phyloP scores from a whole-genome alignment of 2,113 vertebrate species.

The Platycercus adscitus region DNA sequence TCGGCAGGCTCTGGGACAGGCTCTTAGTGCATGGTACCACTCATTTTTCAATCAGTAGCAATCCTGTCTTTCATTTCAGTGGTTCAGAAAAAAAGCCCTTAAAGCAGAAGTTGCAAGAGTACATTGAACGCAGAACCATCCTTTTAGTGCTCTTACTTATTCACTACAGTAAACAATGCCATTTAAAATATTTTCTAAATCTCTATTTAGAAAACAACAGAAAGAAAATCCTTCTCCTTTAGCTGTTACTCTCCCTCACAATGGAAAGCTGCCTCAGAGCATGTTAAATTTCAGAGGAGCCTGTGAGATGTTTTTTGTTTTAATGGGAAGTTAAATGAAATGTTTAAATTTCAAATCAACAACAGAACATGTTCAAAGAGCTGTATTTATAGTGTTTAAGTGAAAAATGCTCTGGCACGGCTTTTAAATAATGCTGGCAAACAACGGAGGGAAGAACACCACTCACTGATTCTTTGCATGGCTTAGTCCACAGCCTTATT shows the following conservation, averaged over 20 bases:
- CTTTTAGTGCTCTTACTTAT: constrained; percentile 22
- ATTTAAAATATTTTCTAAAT: constrained; percentile 59
- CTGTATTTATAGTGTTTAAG: constrained; percentile 58
- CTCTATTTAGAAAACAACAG: not conserved
- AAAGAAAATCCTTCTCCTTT: not conserved
- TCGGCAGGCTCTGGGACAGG: not conserved
- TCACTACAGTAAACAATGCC: constrained; percentile 35
- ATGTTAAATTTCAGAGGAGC: constrained; percentile 35
- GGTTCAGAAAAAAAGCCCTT: not conserved
- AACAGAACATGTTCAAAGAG: constrained; percentile 66
- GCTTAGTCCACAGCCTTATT: constrained; percentile 36
- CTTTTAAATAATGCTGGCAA: constrained; percentile 60
- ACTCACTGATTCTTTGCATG: constrained; percentile 57
- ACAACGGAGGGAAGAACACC: constrained; percentile 4
- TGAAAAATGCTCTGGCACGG: constrained; percentile 53
- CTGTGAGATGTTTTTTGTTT: constrained; percentile 37
- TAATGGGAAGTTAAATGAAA: constrained; percentile 56
- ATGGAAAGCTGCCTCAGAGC: constrained; percentile 56
- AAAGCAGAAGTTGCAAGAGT: constrained; percentile 6
- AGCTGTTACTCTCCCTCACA: constrained; percentile 29
- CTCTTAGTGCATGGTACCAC: not conserved
- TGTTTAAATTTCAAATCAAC: constrained; percentile 68
- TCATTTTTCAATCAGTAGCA: constrained; percentile 38
- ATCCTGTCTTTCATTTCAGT: constrained; percentile 4
- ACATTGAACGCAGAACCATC: constrained; percentile 42